A percentile compares a stretch with the other conserved stretches of the same genome.
Conservation (phyloP, 2,888 invertebrate species). For the Tortricodes alternella region DNA sequence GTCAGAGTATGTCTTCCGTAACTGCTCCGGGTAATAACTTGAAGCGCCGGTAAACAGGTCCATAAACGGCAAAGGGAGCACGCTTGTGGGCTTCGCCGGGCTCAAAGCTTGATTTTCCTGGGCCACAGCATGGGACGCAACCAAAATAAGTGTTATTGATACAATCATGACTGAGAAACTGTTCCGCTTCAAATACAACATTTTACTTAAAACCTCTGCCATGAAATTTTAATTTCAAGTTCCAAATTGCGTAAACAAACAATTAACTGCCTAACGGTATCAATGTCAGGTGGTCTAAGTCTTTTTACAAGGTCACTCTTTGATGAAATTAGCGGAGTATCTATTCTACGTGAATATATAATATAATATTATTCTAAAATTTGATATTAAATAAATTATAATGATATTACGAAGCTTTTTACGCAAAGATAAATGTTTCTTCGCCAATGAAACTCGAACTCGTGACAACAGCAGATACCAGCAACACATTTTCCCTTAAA, state of each 20-base stretch:
- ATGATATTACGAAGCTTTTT: too few relatives aligned
- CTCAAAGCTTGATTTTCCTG: constrained; percentile 63
- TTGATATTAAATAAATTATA: too few relatives aligned
- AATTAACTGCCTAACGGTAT: constrained; percentile 61
- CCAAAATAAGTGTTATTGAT: constrained; percentile 58
- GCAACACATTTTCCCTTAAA: too few relatives aligned
- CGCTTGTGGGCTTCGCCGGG: constrained; percentile 51
- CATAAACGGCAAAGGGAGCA: constrained; percentile 59
- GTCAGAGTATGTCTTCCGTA: constrained; percentile 66
- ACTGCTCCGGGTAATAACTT: constrained; percentile 61
- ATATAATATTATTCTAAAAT: too few relatives aligned
- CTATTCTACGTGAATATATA: too few relatives aligned
- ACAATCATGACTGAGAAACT: constrained; percentile 72
- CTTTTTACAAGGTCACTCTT: constrained; percentile 12
- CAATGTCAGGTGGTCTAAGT: constrained; percentile 47
- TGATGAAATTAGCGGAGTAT: not conserved
- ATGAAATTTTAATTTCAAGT: constrained; percentile 70
- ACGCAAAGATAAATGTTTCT: too few relatives aligned
- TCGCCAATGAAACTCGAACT: too few relatives aligned
- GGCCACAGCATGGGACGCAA: constrained; percentile 51
- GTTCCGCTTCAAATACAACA: constrained; percentile 61
- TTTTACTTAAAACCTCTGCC: constrained; percentile 73
- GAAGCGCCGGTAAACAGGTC: constrained; percentile 70
- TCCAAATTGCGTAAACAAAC: constrained; percentile 62
- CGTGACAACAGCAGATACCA: too few relatives aligned